These are phyloP conservation scores for Neotoxoptera formosana DNA, from an alignment of 1,140 invertebrate species.

Conservation along the genomic window DNA sequence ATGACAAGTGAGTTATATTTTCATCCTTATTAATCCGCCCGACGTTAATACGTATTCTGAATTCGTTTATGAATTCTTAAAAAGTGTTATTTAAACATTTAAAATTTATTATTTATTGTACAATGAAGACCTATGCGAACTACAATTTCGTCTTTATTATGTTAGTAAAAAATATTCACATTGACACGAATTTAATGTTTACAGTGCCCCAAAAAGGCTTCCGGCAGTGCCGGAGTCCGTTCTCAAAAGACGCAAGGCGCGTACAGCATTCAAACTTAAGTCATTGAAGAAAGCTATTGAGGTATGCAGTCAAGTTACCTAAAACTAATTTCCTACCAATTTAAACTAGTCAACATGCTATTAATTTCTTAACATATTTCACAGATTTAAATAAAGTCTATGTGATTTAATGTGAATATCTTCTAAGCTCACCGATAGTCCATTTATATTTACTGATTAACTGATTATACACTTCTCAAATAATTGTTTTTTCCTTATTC, in stretches of 20 bases:
- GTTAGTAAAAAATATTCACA: neutral
- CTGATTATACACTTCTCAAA: too few relatives aligned
- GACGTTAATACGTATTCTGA: too few relatives aligned
- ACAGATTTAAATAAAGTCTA: too few relatives aligned
- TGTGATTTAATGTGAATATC: neutral
- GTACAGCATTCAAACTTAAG: slow-evolving; percentile 65
- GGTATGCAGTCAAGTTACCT: slow-evolving; percentile 63
- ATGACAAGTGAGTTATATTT: slow-evolving; percentile 13
- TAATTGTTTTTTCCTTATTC: too few relatives aligned
- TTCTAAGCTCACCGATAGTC: neutral
- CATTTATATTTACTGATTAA: neutral
- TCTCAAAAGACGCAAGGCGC: slow-evolving; percentile 51
- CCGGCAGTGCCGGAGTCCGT: slow-evolving; percentile 58
- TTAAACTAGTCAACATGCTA: neutral
- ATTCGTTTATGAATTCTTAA: neutral
- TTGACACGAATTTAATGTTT: neutral
- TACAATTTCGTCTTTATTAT: neutral
- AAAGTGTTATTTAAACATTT: neutral
- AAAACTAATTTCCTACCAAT: neutral
- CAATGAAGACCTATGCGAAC: too few relatives aligned
- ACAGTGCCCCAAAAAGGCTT: slow-evolving; percentile 34
- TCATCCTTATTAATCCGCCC: neutral
- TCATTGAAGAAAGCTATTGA: slow-evolving; percentile 71
- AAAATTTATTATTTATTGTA: neutral
- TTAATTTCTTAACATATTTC: neutral